phyloP scores from a whole-genome alignment of 1,140 invertebrate species.

The Lordiphosa mommai region DNA sequence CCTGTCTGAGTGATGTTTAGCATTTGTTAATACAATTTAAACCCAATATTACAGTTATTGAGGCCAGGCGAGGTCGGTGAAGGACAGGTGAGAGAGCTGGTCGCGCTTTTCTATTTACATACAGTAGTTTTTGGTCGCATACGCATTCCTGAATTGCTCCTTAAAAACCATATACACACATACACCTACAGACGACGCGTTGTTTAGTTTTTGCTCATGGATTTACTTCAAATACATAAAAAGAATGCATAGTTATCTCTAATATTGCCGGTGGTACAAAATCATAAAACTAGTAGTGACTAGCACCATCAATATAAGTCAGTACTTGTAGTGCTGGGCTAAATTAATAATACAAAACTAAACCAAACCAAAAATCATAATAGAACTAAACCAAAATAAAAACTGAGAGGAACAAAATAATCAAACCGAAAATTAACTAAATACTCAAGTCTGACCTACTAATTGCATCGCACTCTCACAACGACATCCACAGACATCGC shows the following conservation, averaged over 20 bases:
- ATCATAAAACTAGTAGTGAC: too few species aligned
- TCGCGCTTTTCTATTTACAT: constrained; percentile 22
- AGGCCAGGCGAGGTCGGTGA: constrained; percentile 89
- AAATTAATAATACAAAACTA: too few species aligned
- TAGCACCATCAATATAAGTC: too few species aligned
- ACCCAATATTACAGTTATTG: constrained; percentile 82
- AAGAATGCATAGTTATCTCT: neutral
- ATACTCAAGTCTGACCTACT: neutral
- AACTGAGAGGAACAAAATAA: too few species aligned
- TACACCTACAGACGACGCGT: neutral
- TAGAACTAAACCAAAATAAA: too few species aligned
- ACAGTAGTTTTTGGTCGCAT: constrained; percentile 33
- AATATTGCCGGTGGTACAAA: neutral
- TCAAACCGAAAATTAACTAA: neutral
- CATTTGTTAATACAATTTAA: constrained; percentile 44
- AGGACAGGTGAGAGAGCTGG: constrained; percentile 84
- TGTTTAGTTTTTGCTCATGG: neutral
- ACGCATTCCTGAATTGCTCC: constrained; percentile 1
- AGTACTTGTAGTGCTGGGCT: too few species aligned
- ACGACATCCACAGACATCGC: neutral
- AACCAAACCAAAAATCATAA: too few species aligned
- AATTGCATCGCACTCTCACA: neutral
- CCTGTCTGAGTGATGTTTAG: constrained; percentile 10
- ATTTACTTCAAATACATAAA: neutral
- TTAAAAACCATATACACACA: constrained; percentile 4